phyloP scores from a whole-genome alignment of 2,113 vertebrate genomes.

The Cettia cetti region DNA sequence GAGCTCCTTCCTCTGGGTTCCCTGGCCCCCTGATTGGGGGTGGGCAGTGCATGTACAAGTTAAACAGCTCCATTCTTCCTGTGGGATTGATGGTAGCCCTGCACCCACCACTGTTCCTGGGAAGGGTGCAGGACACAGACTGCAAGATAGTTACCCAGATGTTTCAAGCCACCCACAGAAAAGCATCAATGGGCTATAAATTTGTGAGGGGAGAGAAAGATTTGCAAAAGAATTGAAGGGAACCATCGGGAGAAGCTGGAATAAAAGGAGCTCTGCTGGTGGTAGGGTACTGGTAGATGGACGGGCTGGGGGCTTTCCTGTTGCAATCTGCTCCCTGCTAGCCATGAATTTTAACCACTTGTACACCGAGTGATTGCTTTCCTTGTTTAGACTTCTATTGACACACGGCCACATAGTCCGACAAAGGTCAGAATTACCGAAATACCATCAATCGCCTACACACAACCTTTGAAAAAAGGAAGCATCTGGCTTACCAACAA shows the following conservation, averaged over 20 bases:
- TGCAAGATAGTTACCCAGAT: constrained; percentile 52
- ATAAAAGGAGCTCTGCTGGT: constrained; percentile 59
- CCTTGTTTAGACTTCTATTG: constrained; percentile 9
- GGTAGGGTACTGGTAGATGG: constrained; percentile 20
- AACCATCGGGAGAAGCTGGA: constrained; percentile 5
- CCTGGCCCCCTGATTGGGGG: neutral
- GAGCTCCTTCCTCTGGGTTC: neutral
- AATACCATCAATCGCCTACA: neutral
- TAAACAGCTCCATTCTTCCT: constrained; percentile 23
- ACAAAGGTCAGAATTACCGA: neutral
- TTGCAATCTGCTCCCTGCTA: constrained; percentile 37
- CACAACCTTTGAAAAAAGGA: neutral
- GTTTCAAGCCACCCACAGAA: constrained; percentile 65
- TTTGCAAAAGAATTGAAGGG: constrained; percentile 66
- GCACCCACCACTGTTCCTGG: neutral
- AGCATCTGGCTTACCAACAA: neutral
- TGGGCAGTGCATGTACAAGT: neutral
- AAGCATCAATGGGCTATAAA: constrained; percentile 60
- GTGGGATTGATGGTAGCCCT: neutral
- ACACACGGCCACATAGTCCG: neutral
- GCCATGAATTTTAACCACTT: constrained; percentile 54
- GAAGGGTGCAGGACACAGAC: constrained; percentile 5
- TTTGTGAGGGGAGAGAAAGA: constrained; percentile 56
- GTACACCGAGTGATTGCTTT: neutral
- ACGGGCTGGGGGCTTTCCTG: neutral